Evolutionary conservation across 2,797 vertebrate genomes (phyloP).

Genomic region (Mionectes olivaceus): DNA sequence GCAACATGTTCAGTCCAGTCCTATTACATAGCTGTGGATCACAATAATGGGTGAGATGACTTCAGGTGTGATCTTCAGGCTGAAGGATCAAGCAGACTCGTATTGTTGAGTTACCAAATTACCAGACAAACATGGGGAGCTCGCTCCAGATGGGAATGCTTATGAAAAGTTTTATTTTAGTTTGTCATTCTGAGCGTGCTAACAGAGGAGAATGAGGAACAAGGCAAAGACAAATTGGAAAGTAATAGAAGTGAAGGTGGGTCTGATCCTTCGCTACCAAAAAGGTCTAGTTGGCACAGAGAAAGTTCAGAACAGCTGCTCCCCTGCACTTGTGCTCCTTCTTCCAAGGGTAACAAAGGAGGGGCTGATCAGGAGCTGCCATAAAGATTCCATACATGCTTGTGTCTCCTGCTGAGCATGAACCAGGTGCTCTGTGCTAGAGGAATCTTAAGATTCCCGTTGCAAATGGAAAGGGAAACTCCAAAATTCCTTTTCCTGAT

Average conservation of each 20-base stretch:
- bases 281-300: not conserved
- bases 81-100: not conserved
- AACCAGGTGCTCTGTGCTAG: not conserved
- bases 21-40: not conserved
- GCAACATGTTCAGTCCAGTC: not conserved
- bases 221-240: not conserved
- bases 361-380: not conserved
- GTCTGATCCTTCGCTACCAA: not conserved
- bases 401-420: not conserved
- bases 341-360: not conserved
- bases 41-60: not conserved
- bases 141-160: not conserved
- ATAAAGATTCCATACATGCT: not conserved
- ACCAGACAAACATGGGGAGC: not conserved
- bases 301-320: not conserved
- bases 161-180: not conserved
- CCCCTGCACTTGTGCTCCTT: not conserved
- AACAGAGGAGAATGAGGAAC: not conserved
- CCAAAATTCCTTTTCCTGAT: not conserved
- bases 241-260: not conserved
- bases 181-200: not conserved
- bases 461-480: not conserved
- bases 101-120: not conserved
- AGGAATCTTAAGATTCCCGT: not conserved
- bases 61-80: not conserved